Evolutionary conservation across 2,797 vertebrate genomes (phyloP).

Genomic region (Allobates femoralis): DNA sequence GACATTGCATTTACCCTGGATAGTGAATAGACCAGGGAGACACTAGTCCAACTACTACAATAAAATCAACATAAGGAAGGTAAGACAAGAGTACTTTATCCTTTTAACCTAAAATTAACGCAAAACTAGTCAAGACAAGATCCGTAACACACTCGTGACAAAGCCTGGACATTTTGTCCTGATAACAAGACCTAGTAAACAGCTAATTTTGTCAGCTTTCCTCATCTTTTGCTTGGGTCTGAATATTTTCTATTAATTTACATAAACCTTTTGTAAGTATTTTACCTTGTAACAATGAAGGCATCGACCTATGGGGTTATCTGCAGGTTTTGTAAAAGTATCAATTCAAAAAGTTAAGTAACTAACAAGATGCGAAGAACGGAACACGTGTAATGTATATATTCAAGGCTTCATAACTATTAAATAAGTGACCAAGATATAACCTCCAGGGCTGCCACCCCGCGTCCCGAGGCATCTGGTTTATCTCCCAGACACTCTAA

Average conservation of each 20-base stretch:
- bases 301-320: background rate
- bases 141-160: no score
- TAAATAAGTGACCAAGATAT: constrained; percentile 9
- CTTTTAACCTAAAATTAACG: no score
- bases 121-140: no score
- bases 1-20: no score
- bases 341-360: background rate
- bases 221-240: background rate
- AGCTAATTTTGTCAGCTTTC: background rate
- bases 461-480: constrained; percentile 5
- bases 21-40: no score
- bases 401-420: background rate
- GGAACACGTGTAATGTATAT: background rate
- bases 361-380: background rate
- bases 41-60: no score
- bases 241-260: background rate
- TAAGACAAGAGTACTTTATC: no score
- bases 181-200: no score
- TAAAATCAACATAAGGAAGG: no score
- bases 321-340: background rate
- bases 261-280: background rate
- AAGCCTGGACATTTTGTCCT: no score
- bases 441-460: background rate
- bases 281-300: background rate
- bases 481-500: constrained; percentile 38